Evolutionary conservation across 2,113 vertebrate species (phyloP).

Genomic region (Equus przewalskii): DNA sequence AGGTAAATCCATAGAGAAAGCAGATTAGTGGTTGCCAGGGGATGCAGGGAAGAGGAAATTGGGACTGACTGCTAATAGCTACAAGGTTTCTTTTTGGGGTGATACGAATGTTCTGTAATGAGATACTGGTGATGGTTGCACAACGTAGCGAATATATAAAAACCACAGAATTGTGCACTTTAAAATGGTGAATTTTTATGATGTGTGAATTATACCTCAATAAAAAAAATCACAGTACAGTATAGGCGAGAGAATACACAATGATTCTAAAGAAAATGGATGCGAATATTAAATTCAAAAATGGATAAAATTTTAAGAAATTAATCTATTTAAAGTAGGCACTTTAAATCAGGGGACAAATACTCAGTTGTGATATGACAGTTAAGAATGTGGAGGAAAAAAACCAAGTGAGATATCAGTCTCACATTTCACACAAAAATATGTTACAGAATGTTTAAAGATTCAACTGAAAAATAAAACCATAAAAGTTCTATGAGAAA

Average conservation of each 20-base stretch:
- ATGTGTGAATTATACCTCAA: neutral
- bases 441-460: constrained; percentile 3
- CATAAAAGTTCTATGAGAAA: neutral
- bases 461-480: constrained; percentile 51
- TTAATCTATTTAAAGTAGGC: constrained; percentile 32
- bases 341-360: neutral
- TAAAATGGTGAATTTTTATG: neutral
- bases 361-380: neutral
- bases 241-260: neutral
- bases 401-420: neutral
- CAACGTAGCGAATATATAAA: neutral
- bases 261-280: neutral
- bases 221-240: neutral
- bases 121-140: neutral
- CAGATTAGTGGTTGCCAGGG: neutral
- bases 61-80: neutral
- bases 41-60: neutral
- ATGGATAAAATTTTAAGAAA: neutral
- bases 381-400: neutral
- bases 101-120: neutral
- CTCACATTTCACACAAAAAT: constrained; percentile 38
- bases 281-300: constrained; percentile 45
- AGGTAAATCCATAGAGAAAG: neutral
- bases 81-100: neutral
- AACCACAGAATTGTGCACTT: neutral